Evolutionary conservation across 2,113 vertebrate species (phyloP), one percentile per base, ranked within the genome.

Genomic region (Pseudopodoces humilis): DNA sequence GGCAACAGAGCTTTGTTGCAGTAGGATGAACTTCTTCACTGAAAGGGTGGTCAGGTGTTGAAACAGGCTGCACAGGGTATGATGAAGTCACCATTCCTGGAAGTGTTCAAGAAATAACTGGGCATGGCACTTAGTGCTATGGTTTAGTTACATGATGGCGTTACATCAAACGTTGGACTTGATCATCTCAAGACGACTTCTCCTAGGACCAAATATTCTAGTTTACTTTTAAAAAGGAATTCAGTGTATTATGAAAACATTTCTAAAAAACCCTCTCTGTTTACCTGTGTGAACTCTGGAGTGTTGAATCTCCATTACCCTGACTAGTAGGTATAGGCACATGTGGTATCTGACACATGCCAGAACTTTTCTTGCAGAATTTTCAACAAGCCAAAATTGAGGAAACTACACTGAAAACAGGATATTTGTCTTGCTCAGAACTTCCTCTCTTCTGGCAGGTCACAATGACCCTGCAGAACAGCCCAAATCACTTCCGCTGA

Each of bases 361-460:
- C 55, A 90, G 46, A 83, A 81, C 16, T 59, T 55, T 80, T 63
- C 50, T 53, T 27, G 19, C 9, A 75, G 19, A 28, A 65, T 30
- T 68, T 86, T 89, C 56, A 60, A 41, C 27, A 71, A 82, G n/a
- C 46, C 27, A 75, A 6, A 5, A 75, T 5, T 24, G 35, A 86
- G 60, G 65, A 88, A 93, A 68, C 11, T 13, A 24, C 30, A 55
- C n/a, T 23, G 18, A 75, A 92, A 93, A 49, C 64, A 89, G 65
- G 49, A 15, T 67, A 56, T 79, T 68, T 64, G 30, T 64, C 44
- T n/a, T 94, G 49, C 52, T 60, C n/a, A 86, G 13, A 70, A 78
- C 41, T 88, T 94, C 53, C 44, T 86, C 41, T 84, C 37, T 46
- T 64, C 78, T 92, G 53, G 25, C 37, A 95, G 70, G 58, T 87